Evolutionary conservation across 2,797 vertebrate genomes (phyloP).

Genomic region (Anabas testudineus): DNA sequence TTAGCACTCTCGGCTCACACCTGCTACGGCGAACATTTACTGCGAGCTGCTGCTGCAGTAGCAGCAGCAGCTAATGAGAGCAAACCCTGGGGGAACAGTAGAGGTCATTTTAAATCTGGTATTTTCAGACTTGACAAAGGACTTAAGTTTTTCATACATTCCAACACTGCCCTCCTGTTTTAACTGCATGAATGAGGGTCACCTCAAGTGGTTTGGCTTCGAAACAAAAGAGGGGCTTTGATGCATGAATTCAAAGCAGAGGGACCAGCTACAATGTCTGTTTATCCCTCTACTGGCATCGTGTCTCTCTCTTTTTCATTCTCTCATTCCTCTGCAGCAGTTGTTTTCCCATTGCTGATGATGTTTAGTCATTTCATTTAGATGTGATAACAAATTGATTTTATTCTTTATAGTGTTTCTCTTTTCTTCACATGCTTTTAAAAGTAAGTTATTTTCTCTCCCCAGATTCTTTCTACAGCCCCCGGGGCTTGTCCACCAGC

Average conservation of each 20-base stretch:
- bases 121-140: conserved; percentile 83
- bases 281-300: conserved; percentile 70
- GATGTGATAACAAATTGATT: conserved; percentile 56
- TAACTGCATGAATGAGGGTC: conserved; percentile 83
- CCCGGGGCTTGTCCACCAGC: conserved; percentile 65
- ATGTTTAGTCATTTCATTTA: conserved; percentile 58
- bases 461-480: conserved; percentile 58
- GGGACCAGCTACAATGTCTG: conserved; percentile 72
- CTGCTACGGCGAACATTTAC: conserved; percentile 70
- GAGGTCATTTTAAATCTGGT: conserved; percentile 85
- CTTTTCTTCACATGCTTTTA: conserved; percentile 53
- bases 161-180: conserved; percentile 79
- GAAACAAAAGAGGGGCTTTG: conserved; percentile 81
- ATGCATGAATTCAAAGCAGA: conserved; percentile 76
- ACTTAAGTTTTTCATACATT: conserved; percentile 83
- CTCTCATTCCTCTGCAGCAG: conserved; percentile 24
- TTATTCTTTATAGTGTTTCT: conserved; percentile 43
- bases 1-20: conserved; percentile 70
- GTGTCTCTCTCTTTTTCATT: conserved; percentile 20
- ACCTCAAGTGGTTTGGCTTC: conserved; percentile 83
- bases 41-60: conserved; percentile 48
- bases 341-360: conserved; percentile 58
- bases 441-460: conserved; percentile 66
- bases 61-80: conserved; percentile 79
- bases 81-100: conserved; percentile 75